Conservation (phyloP, 1,140 invertebrate species). For the Zaprionus capensis region DNA sequence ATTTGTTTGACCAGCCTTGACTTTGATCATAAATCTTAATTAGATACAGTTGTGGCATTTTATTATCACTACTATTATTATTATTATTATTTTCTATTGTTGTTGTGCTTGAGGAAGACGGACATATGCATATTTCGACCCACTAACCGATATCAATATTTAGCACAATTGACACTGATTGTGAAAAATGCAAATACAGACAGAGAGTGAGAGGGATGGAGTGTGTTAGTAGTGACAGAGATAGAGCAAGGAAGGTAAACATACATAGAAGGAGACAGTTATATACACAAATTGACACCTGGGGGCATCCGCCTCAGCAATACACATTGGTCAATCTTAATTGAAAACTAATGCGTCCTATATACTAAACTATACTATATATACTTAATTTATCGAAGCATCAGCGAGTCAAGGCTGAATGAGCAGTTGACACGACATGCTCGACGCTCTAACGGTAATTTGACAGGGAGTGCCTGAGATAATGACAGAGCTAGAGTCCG, state of each 20-base stretch:
- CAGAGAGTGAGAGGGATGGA: neutral
- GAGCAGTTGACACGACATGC: constrained; percentile 44
- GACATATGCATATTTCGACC: constrained; percentile 21
- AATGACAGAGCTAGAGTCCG: neutral
- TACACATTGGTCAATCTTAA: constrained; percentile 32
- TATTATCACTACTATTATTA: constrained; percentile 17
- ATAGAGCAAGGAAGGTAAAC: neutral
- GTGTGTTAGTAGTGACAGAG: neutral
- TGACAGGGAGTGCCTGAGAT: constrained; percentile 19
- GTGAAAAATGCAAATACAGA: constrained; percentile 18
- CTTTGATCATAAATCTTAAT: constrained; percentile 68
- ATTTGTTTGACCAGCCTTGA: constrained; percentile 53
- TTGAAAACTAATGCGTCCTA: constrained; percentile 52
- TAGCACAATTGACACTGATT: constrained; percentile 52
- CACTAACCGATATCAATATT: constrained; percentile 47
- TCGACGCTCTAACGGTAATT: constrained; percentile 6
- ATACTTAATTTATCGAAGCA: neutral
- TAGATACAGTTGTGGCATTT: constrained; percentile 49
- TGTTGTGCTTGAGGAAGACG: neutral
- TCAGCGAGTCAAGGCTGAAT: constrained; percentile 51
- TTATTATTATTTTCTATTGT: constrained; percentile 5
- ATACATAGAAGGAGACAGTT: neutral
- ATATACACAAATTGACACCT: constrained; percentile 32
- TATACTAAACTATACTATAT: neutral
- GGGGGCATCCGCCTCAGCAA: constrained; percentile 22